Evolutionary conservation across 2,888 invertebrate species (phyloP), one percentile per base, ranked within the genome.

Genomic region (Xylota sylvarum): DNA sequence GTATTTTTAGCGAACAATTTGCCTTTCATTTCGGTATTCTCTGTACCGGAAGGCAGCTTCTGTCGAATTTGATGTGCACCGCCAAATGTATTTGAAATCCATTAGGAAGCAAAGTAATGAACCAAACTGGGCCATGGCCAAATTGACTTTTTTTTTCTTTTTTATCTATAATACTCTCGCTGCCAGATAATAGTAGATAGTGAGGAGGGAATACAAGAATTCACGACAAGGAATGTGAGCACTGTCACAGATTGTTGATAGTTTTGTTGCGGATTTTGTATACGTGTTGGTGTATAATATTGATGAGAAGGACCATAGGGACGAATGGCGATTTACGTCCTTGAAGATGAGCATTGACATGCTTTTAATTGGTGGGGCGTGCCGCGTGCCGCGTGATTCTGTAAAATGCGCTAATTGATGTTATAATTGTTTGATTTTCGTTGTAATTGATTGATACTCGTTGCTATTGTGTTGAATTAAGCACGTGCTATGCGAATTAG

Each of bases 81-180:
- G 50, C 48, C 37, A 60, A 32, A 60, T 30, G 12, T 50, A 35
- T 65, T 35, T 50, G 17, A 50, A 50, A 78, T 78, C 60, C 60
- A 60, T 69, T 69, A 10, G 70, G 65, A 19, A 32, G 32, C 32
- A 35, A 52, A 69, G 60, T 69, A 69, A 60, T 52, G 50, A 69
- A 52, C 55, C 70, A 27, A 78, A 78, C 62, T 70, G 62, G 78
- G 78, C 78, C 78, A 78, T 46, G 78, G 70, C 62, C 77, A 69
- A 40, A 32, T 32, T 69, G 23, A 62, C 78, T 27, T 5, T 62
- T 23, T 17, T 23, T 35, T 4, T 17, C n/a, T 48, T 19, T 60
- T 27, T 1, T 23, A 23, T 3, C 23, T 23, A 23, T 23, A 23
- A 1, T 23, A n/a, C 23, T 23, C 23, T 23, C 2, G 23, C 23